Base-by-base conservation (phyloP, 2,888 invertebrate genomes). In the Tachina lurida region DNA sequence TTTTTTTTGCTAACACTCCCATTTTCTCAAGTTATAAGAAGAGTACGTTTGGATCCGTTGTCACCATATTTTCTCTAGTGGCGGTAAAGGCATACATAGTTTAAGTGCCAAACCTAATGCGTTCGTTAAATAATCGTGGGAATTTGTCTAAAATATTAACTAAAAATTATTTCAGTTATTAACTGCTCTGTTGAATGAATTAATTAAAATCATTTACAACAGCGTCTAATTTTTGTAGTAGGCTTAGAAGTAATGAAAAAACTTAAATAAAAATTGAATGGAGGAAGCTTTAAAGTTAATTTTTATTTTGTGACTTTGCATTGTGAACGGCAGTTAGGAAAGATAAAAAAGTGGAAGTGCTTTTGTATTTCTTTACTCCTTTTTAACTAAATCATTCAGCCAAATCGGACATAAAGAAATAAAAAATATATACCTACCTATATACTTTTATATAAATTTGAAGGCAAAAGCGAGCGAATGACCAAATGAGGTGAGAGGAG, bases 351-450 rank as follows among this genome's bases (percentile, higher is more conserved):
- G 17, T 83, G 76, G 82, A 83, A 83, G 82, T 83, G 76, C 47
- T 76, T 77, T 77, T 60, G 45, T 39, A 47, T 73, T 73, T 67
- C 43, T 76, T 60, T 13, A 19, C 73, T 80, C 65, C 76, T 74
- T 62, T 49, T 67, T 31, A 71, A 63, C 68, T 63, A 63, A 85
- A 78, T 70, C 81, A 85, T 74, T 81, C 85, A 81, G 82, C 81
- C 84, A 74, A 77, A 74, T 43, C 84, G 74, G 74, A 62, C 73
- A 85, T 9, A 67, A 68, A 70, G 7, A 22, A 78, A 47, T 52
- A 52, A 62, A 58, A 45, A 39, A 39, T n/a, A n/a, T n/a, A n/a
- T n/a, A n/a, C n/a, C n/a, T n/a, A n/a, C n/a, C 17, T 31, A 31
- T 31, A 31, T 31, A 7, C 31, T 31, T 31, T 31, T 31, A 31